Evolutionary conservation across 2,797 vertebrate species (phyloP).

Genomic region (Pterois miles): DNA sequence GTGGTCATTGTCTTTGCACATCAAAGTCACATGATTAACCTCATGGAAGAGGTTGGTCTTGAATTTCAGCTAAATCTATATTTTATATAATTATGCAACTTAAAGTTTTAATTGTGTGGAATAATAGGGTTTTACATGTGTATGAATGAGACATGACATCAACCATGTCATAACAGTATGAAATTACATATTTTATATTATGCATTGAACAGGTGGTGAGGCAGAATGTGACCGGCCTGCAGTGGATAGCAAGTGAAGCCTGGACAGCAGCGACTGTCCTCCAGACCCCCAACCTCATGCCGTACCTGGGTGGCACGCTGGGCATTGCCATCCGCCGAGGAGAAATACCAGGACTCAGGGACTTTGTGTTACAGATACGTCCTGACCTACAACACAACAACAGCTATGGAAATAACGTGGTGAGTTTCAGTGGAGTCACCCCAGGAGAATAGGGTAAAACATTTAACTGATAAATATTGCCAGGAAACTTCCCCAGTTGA

Average conservation of each 20-base stretch:
- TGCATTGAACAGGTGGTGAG: slow-evolving; percentile 45
- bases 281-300: slow-evolving; percentile 46
- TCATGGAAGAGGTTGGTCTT: slow-evolving; percentile 54
- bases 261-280: slow-evolving; percentile 48
- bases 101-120: not conserved
- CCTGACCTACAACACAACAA: slow-evolving; percentile 35
- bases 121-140: not conserved
- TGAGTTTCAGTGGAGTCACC: slow-evolving; percentile 3
- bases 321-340: slow-evolving; percentile 76
- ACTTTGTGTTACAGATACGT: slow-evolving; percentile 57
- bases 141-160: not conserved
- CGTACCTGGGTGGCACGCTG: slow-evolving; percentile 64
- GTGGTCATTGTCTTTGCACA: slow-evolving; percentile 63
- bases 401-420: slow-evolving; percentile 42
- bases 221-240: slow-evolving; percentile 59
- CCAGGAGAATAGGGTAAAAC: no score
- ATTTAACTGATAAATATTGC: no score
- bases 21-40: slow-evolving; percentile 40
- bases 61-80: not conserved
- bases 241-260: slow-evolving; percentile 65
- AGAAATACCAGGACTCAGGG: slow-evolving; percentile 69
- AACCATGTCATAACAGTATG: not conserved
- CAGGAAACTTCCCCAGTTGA: no score
- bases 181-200: not conserved
- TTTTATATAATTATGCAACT: not conserved